Evolutionary conservation across 2,113 vertebrate genomes (phyloP), one percentile per base, ranked within the genome.

Genomic region (Labeo rohita): DNA sequence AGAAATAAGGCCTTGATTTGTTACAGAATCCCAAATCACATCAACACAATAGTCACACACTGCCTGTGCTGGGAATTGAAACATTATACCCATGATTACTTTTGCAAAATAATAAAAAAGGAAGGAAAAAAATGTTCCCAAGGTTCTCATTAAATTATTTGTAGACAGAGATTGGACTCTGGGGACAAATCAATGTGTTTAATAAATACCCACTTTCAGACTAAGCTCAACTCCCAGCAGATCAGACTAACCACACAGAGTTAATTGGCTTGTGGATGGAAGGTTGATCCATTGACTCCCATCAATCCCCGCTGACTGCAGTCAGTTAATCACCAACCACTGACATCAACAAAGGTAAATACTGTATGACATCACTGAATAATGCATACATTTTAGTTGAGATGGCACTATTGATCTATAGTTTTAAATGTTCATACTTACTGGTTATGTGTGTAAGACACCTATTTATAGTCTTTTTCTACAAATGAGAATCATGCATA

Each of bases 211-310:
- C 43, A 85, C 82, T 49, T 87, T 70, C 66, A 49, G 49, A 36
- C 47, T 87, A 23, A 61, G 43, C 56, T 56, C 76, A 75, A 74
- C 61, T 52, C 61, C 43, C 39, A 11, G 63, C 66, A 76, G 59
- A 81, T 70, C 61, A n/a, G 49, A 81, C n/a, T 28, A 50, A 65
- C 78, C 70, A 56, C 66, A 73, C 66, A 54, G 18, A 2, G 81
- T 73, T 87, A 78, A 89, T 77, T 85, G 77, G 45, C 77, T 70
- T 54, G 70, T 82, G 72, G 59, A 65, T 39, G 28, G 72, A 79
- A 74, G 77, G 61, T 34, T 61, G 56, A 45, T 80, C n/a, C 77
- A 86, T 39, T 82, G 47, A 39, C 28, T 82, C 16, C 59, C 63
- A 70, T 52, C 47, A 34, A 12, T 82, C 63, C 45, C 80, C 16